Evolutionary conservation across 2,888 invertebrate species (phyloP).

Genomic region (Endomychus coccineus): DNA sequence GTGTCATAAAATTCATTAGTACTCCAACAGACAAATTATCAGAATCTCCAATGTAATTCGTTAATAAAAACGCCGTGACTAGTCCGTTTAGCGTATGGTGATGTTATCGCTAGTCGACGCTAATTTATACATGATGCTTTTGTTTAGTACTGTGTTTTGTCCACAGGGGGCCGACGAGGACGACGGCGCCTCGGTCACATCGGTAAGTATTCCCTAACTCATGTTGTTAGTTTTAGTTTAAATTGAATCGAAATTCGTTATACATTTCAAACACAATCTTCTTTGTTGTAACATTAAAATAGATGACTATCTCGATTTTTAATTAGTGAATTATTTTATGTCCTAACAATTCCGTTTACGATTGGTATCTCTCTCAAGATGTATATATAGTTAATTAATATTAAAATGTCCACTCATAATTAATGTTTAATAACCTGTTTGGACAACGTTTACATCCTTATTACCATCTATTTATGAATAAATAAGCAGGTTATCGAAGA

Average conservation of each 20-base stretch:
- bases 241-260: slow-evolving; percentile 21
- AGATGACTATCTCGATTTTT: slow-evolving; percentile 21
- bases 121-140: slow-evolving; percentile 45
- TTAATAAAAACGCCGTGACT: slow-evolving; percentile 43
- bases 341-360: slow-evolving; percentile 27
- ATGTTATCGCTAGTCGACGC: slow-evolving; percentile 37
- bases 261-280: slow-evolving; percentile 19
- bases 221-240: too few relatives aligned
- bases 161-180: slow-evolving; percentile 65
- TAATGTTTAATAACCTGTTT: slow-evolving; percentile 1
- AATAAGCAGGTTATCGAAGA: too few relatives aligned
- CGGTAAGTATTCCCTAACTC: slow-evolving; percentile 53
- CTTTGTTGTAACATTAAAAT: too few relatives aligned
- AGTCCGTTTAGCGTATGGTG: slow-evolving; percentile 40
- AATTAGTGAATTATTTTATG: slow-evolving; percentile 29
- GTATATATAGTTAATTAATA: slow-evolving; percentile 28
- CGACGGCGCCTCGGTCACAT: slow-evolving; percentile 61
- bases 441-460: neutral
- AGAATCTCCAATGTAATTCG: slow-evolving; percentile 39
- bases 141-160: slow-evolving; percentile 44
- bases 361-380: slow-evolving; percentile 25
- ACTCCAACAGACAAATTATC: slow-evolving; percentile 38
- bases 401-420: slow-evolving; percentile 24
- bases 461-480: too few relatives aligned
- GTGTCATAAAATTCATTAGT: slow-evolving; percentile 1